Percentiles rank a stretch among this genome's conserved stretches.
Conservation (phyloP, 2,113 vertebrate genomes). For the Mormoops blainvillei region DNA sequence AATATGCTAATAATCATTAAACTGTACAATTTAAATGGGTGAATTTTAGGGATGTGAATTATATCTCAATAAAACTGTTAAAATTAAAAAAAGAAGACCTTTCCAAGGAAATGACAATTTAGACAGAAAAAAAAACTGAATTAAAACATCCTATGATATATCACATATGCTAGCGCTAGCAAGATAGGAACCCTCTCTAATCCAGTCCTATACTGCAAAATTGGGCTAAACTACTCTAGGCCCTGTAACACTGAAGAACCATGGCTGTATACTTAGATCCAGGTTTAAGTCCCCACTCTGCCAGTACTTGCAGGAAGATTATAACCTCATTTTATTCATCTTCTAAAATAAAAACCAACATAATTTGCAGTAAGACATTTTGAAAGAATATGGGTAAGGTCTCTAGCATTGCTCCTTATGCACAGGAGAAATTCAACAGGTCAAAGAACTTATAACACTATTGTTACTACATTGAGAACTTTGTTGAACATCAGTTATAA, state of each 20-base stretch:
- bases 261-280: not conserved
- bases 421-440: not conserved
- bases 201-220: not conserved
- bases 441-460: not conserved
- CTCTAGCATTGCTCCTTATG: not conserved
- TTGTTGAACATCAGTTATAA: not conserved
- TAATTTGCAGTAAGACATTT: not conserved
- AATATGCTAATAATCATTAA: not conserved
- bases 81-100: not conserved
- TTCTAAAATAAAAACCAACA: not conserved
- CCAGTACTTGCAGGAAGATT: not conserved
- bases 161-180: not conserved
- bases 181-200: not conserved
- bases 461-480: not conserved
- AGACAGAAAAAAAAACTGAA: not conserved
- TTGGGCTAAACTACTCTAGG: not conserved
- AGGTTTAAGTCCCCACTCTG: not conserved
- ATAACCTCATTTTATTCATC: not conserved
- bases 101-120: not conserved
- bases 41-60: not conserved
- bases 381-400: not conserved
- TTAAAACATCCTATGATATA: not conserved
- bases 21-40: not conserved
- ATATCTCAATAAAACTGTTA: not conserved
- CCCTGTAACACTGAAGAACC: not conserved